phyloP scores from a whole-genome alignment of 2,797 vertebrate species.

The Anniella stebbinsi region DNA sequence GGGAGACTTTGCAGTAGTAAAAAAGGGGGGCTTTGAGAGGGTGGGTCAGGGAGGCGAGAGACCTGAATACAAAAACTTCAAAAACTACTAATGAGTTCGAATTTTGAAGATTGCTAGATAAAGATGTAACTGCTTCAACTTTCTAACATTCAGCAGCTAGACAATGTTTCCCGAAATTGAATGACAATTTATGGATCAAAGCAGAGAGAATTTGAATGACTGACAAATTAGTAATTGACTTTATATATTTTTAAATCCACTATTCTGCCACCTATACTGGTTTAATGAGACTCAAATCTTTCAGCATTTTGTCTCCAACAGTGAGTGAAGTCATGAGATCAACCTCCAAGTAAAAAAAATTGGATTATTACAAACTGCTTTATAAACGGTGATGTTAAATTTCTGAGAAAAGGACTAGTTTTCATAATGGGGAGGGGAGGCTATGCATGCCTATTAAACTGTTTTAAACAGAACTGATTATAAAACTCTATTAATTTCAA shows the following conservation, averaged over 20 bases:
- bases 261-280: background rate
- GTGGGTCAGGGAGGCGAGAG: too few species aligned
- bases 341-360: background rate
- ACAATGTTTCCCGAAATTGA: background rate
- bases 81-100: background rate
- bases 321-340: background rate
- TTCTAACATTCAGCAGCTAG: background rate
- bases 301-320: background rate
- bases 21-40: too few species aligned
- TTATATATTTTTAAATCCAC: background rate
- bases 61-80: too few species aligned
- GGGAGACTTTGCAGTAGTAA: too few species aligned
- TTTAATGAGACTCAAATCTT: background rate
- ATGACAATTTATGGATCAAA: slow-evolving; percentile 3
- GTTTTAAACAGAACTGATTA: background rate
- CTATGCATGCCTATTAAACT: background rate
- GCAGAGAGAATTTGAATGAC: background rate
- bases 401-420: background rate
- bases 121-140: background rate
- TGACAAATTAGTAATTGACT: background rate
- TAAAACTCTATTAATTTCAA: background rate
- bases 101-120: background rate
- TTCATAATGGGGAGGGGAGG: background rate
- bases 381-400: background rate
- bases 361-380: background rate